A percentile compares a stretch with the other conserved stretches of the same genome.
These are phyloP conservation scores for Drosophila cardini DNA, from an alignment of 1,140 invertebrate genomes.

Conservation along the genomic window DNA sequence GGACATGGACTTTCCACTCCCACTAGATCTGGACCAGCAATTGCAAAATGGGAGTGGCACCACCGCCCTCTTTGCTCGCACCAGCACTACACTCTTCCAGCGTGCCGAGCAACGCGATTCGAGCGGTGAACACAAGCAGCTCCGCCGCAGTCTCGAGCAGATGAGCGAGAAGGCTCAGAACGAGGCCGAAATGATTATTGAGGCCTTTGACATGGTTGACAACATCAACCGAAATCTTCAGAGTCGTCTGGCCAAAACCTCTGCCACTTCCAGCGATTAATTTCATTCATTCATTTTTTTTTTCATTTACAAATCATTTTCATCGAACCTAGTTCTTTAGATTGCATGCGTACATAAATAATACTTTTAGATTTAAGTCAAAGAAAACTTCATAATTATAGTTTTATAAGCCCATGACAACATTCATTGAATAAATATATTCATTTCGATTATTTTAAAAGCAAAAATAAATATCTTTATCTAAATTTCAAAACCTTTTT, in stretches of 20 bases:
- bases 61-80: slow-evolving; percentile 50
- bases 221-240: slow-evolving; percentile 61
- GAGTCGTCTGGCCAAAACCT: neutral
- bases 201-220: slow-evolving; percentile 68
- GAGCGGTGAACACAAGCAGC: slow-evolving; percentile 52
- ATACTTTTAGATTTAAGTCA: neutral
- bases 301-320: neutral
- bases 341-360: neutral
- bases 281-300: neutral
- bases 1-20: slow-evolving; percentile 50
- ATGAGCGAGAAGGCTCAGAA: slow-evolving; percentile 50
- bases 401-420: too few relatives aligned
- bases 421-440: too few relatives aligned
- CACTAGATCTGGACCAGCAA: slow-evolving; percentile 40
- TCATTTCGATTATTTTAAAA: too few relatives aligned
- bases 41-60: slow-evolving; percentile 28
- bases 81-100: slow-evolving; percentile 51
- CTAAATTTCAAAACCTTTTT: too few relatives aligned
- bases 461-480: too few relatives aligned
- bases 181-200: slow-evolving; percentile 66
- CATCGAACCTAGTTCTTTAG: slow-evolving; percentile 30
- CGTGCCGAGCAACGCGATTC: slow-evolving; percentile 58
- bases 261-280: neutral
- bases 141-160: slow-evolving; percentile 52
- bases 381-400: too few relatives aligned